phyloP scores from a whole-genome alignment of 2,797 vertebrate genomes.

The Phataginus tricuspis region DNA sequence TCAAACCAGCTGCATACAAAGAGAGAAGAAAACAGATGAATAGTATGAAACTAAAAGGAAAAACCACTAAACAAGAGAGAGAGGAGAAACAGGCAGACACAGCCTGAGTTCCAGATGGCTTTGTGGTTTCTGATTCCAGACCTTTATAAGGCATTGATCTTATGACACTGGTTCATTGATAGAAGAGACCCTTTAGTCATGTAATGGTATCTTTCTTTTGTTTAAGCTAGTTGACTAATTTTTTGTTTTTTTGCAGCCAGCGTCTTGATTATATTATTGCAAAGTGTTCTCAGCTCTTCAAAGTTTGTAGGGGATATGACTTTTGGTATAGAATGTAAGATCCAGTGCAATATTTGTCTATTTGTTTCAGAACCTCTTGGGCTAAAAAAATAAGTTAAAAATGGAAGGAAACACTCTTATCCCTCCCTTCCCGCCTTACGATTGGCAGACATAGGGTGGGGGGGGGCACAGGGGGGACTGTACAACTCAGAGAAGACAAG shows the following conservation, averaged over 20 bases:
- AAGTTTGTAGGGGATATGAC: background rate
- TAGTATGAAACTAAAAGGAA: background rate
- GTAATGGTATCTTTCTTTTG: background rate
- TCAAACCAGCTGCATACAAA: background rate
- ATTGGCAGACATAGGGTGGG: too few species aligned
- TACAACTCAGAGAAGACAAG: too few species aligned
- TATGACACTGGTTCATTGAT: background rate
- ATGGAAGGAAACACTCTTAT: background rate
- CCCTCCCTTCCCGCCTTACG: too few species aligned
- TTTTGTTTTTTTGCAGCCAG: background rate
- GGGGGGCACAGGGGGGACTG: too few species aligned
- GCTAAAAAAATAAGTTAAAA: background rate
- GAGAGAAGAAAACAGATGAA: background rate
- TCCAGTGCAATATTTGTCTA: background rate
- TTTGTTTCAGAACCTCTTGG: background rate
- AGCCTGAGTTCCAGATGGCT: background rate
- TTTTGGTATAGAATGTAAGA: background rate
- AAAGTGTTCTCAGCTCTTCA: background rate
- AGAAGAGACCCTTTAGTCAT: background rate
- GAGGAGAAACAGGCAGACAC: background rate
- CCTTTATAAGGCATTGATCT: background rate
- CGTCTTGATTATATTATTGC: background rate
- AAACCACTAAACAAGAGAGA: background rate
- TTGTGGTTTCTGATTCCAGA: background rate
- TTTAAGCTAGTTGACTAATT: background rate